Evolutionary conservation across 2,797 vertebrate genomes (phyloP).

Genomic region (Xerus rutilus): DNA sequence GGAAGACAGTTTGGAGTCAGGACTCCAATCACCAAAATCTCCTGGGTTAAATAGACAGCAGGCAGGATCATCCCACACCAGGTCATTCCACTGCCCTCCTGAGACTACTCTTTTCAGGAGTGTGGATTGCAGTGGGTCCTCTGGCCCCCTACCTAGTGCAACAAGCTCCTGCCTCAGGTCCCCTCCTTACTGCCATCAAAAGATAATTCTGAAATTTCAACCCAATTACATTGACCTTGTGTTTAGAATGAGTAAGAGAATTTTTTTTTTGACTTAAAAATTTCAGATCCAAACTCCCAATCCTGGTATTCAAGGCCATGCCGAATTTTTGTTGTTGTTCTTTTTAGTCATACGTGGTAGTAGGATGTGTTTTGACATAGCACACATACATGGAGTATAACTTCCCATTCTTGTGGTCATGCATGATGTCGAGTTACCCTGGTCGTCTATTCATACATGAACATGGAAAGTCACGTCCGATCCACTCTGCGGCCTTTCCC

Average conservation of each 20-base stretch:
- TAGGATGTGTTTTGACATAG: no score
- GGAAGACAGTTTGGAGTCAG: neutral
- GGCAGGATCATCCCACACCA: neutral
- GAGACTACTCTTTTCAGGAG: neutral
- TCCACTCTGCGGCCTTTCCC: no score
- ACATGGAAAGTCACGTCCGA: no score
- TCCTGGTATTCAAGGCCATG: neutral
- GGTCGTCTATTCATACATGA: no score
- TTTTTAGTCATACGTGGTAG: no score
- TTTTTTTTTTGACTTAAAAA: neutral
- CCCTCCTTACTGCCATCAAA: neutral
- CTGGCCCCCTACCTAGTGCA: neutral
- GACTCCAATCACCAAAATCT: neutral
- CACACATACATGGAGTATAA: no score
- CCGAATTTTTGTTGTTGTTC: no score
- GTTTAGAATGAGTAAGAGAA: neutral
- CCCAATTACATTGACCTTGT: neutral
- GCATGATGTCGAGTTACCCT: no score
- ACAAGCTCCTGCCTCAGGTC: neutral
- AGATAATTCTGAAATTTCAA: neutral
- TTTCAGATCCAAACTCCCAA: neutral
- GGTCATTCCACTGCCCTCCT: accelerated
- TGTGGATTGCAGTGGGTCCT: neutral
- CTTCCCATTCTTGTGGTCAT: no score
- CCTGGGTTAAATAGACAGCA: neutral